These are phyloP conservation scores for Lasius fuliginosus DNA, from an alignment of 2,888 invertebrate species.

Conservation along the genomic window DNA sequence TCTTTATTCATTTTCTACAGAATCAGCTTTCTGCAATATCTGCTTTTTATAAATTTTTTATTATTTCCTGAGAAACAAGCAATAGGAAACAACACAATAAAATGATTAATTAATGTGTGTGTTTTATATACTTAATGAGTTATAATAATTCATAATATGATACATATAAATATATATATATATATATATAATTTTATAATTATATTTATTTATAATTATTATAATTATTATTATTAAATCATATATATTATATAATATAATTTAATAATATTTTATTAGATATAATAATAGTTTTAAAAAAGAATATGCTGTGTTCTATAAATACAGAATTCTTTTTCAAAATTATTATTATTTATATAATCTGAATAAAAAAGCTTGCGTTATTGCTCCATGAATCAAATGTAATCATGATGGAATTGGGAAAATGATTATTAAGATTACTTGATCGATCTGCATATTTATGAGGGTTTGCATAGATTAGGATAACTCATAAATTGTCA, in stretches of 20 bases:
- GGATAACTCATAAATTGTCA: constrained; percentile 50
- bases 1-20: neutral
- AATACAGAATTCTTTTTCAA: neutral
- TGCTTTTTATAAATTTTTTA: constrained; percentile 3
- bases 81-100: neutral
- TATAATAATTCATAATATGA: neutral
- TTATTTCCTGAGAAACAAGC: neutral
- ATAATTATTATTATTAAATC: neutral
- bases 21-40: neutral
- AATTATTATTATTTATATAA: neutral
- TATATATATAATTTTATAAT: no score
- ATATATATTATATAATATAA: neutral
- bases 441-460: constrained; percentile 35
- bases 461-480: constrained; percentile 3
- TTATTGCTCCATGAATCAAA: constrained; percentile 21
- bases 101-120: neutral
- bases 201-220: no score
- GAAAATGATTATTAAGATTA: constrained; percentile 40
- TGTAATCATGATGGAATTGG: constrained; percentile 4
- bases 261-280: neutral
- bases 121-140: neutral
- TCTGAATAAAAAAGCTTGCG: neutral
- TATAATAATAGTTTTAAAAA: neutral
- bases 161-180: no score
- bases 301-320: neutral